Percentiles rank a stretch among this genome's conserved stretches.
phyloP scores from a whole-genome alignment of 2,113 vertebrate genomes.

The Engraulis encrasicolus region DNA sequence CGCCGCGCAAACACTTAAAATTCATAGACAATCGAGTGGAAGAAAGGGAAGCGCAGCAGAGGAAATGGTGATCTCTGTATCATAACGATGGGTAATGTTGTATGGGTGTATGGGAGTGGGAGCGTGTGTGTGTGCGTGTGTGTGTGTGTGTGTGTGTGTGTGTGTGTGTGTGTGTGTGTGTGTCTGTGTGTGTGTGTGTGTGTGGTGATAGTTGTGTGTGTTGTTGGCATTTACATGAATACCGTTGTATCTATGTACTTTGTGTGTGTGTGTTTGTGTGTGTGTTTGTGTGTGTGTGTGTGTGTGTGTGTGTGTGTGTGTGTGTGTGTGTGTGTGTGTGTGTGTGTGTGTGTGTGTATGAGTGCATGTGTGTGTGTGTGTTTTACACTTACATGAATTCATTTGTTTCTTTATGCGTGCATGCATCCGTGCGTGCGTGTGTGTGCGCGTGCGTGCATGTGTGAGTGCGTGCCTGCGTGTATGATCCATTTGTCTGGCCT shows the following conservation, averaged over 20 bases:
- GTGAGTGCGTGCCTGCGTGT: not conserved
- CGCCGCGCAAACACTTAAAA: not conserved
- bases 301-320: conserved; percentile 9
- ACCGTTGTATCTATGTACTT: not conserved
- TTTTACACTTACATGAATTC: no score
- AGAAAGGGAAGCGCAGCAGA: not conserved
- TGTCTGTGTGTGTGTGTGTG: not conserved
- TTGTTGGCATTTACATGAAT: no score
- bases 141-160: not conserved
- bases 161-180: not conserved
- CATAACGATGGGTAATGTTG: not conserved
- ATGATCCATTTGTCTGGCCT: not conserved
- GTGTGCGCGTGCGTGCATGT: not conserved
- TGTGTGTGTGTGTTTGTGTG: not conserved
- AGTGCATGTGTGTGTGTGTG: not conserved
- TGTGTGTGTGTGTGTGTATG: not conserved
- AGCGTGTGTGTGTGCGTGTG: not conserved
- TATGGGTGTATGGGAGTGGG: not conserved
- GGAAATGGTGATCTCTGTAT: not conserved
- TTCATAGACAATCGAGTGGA: not conserved
- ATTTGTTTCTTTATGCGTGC: not conserved
- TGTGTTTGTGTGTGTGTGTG: not conserved
- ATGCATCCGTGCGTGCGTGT: not conserved
- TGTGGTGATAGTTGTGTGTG: not conserved
- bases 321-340: not conserved